Evolutionary conservation across 2,797 vertebrate genomes (phyloP).

Genomic region (Schizothorax lantsangensis): DNA sequence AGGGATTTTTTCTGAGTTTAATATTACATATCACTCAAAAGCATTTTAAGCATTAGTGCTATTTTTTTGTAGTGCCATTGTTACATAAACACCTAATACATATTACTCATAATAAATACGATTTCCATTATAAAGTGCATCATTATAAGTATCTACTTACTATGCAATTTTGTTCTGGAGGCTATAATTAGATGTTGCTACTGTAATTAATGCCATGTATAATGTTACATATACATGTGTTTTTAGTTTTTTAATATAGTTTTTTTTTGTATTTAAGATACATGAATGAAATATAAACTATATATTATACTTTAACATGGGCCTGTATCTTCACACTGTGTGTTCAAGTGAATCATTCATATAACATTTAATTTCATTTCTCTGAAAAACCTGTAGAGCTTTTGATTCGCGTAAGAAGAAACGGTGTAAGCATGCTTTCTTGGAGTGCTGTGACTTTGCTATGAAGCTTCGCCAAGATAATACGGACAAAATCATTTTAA

Average conservation of each 20-base stretch:
- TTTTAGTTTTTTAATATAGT: not conserved
- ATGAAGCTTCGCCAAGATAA: not conserved
- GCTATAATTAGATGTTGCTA: not conserved
- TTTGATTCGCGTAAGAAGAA: fast-evolving
- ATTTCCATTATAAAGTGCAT: not conserved
- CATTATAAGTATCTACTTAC: not conserved
- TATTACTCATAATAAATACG: not conserved
- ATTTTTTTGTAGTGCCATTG: not conserved
- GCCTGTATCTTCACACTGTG: not conserved
- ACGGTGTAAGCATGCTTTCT: slow-evolving; percentile 47
- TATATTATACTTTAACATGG: not conserved
- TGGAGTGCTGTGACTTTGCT: slow-evolving; percentile 17
- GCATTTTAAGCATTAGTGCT: not conserved
- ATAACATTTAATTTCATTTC: not conserved
- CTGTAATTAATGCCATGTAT: not conserved
- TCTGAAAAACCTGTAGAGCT: not conserved
- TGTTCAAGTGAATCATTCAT: not conserved
- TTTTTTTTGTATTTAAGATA: not conserved
- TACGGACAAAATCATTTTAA: not conserved
- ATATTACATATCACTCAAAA: not conserved
- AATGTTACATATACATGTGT: not conserved
- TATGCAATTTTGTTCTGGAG: not conserved
- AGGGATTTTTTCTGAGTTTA: not conserved
- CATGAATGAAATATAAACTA: not conserved
- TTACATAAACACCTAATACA: not conserved